Base-by-base conservation (phyloP, 37 sponge, comb jelly and placozoan genomes). In the Theonella swinhoei region DNA sequence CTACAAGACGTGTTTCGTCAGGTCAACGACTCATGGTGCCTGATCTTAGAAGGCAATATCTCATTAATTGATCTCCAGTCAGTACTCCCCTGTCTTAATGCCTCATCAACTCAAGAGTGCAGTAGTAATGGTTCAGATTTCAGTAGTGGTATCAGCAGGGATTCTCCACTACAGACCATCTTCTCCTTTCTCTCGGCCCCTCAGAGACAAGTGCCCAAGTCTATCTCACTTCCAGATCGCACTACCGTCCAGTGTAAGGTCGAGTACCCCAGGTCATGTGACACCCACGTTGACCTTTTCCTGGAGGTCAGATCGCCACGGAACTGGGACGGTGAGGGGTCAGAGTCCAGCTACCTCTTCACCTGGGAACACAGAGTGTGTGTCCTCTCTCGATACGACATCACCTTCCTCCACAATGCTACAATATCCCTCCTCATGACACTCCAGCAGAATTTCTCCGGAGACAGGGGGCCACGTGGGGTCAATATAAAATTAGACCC, bases 281-380 rank as follows among this genome's bases (percentile, higher is more conserved):
- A 75, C 33, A 30, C 76, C 1, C 76, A 58, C 19, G 76, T 61
- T 26, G 61, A 75, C 33, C 76, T 75, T 24, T 75, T 54, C 23
- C 29, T 75, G 30, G 76, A 75, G 33, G 35, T 35, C 22, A 70
- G 54, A 14, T 7, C 24, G 9, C 71, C 71, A 22, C 7, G 39
- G 11, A 36, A 70, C 4, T 24, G 28, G 26, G 42, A 47, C 33
- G 60, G 34, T 1, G n/a, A 75, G 9, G 60, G 33, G 60, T 11
- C 24, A 59, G 32, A 47, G 14, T 17, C 54, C 11, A 47, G 54
- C 54, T 47, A 29, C 7, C 47, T 54, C 17, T 75, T 75, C 33
- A 14, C 24, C 33, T 75, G 76, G 76, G 76, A 75, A 31, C 58
- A 24, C 26, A 59, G 61, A 32, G 11, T 7, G 37, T 29, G 8